Percentiles rank a stretch among this genome's conserved stretches.
Evolutionary conservation across 2,113 vertebrate species (phyloP).

Genomic region (Silurus glanis): DNA sequence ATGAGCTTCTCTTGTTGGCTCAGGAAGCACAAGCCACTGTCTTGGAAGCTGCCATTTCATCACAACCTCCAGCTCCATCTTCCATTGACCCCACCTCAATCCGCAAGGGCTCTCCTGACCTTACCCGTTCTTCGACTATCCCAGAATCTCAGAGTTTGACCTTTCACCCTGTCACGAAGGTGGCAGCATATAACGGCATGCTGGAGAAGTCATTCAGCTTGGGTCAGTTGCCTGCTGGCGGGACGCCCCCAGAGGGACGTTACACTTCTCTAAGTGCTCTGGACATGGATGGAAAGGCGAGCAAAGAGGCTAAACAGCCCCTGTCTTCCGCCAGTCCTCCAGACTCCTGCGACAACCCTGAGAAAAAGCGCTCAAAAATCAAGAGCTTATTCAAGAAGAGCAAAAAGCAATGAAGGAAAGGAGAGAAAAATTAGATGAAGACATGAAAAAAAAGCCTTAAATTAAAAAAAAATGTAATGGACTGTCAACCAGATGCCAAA

Average conservation of each 20-base stretch:
- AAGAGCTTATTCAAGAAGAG: constrained; percentile 98
- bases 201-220: constrained; percentile 98
- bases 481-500: constrained; percentile 68
- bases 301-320: constrained; percentile 78
- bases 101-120: constrained; percentile 84
- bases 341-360: constrained; percentile 88
- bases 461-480: constrained; percentile 56
- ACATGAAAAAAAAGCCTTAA: constrained; percentile 46
- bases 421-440: constrained; percentile 30
- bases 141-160: constrained; percentile 87
- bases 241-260: constrained; percentile 76
- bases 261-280: constrained; percentile 84
- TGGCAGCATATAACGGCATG: constrained; percentile 86
- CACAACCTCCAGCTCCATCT: constrained; percentile 62
- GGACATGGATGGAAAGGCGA: constrained; percentile 79
- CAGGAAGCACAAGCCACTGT: constrained; percentile 78
- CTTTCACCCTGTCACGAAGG: constrained; percentile 82
- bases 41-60: constrained; percentile 41
- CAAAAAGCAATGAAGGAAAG: constrained; percentile 44
- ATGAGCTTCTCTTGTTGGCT: constrained; percentile 84
- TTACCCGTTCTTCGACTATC: constrained; percentile 68
- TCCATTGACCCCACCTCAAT: constrained; percentile 71
- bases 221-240: constrained; percentile 84
- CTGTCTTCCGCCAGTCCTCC: constrained; percentile 82
- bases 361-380: constrained; percentile 96